Conservation (phyloP, 1,140 invertebrate genomes). For the Chionoecetes opilio region DNA sequence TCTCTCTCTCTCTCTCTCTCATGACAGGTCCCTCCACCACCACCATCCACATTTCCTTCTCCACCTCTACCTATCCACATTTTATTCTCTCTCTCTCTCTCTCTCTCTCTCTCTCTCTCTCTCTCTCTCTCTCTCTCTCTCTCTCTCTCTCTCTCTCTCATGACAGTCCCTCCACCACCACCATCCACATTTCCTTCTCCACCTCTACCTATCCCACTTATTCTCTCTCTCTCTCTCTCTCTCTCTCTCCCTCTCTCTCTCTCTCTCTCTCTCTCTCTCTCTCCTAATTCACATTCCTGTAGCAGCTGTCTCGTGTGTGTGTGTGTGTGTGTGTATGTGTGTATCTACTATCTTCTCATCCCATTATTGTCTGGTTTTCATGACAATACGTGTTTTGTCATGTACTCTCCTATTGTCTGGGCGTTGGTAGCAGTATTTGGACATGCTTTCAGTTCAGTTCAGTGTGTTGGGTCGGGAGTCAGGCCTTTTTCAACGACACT, state of each 20-base stretch:
- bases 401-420: too few relatives aligned
- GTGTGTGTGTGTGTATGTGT: too few relatives aligned
- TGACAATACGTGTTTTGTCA: too few relatives aligned
- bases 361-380: too few relatives aligned
- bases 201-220: neutral
- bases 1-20: too few relatives aligned
- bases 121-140: conserved; percentile 34
- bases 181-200: neutral
- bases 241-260: conserved; percentile 50
- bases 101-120: conserved; percentile 53
- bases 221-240: conserved; percentile 46
- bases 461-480: too few relatives aligned
- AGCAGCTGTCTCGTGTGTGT: too few relatives aligned
- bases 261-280: conserved; percentile 16
- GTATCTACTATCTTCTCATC: too few relatives aligned
- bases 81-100: conserved; percentile 36
- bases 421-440: too few relatives aligned
- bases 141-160: neutral
- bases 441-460: too few relatives aligned
- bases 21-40: neutral
- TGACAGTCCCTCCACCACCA: neutral
- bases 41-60: neutral
- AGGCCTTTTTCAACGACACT: too few relatives aligned
- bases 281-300: too few relatives aligned
- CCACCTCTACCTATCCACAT: neutral